A percentile compares a stretch with the other conserved stretches of the same genome.
Conservation (phyloP, 2,113 vertebrate species). For the Rhinopomastus cyanomelas region DNA sequence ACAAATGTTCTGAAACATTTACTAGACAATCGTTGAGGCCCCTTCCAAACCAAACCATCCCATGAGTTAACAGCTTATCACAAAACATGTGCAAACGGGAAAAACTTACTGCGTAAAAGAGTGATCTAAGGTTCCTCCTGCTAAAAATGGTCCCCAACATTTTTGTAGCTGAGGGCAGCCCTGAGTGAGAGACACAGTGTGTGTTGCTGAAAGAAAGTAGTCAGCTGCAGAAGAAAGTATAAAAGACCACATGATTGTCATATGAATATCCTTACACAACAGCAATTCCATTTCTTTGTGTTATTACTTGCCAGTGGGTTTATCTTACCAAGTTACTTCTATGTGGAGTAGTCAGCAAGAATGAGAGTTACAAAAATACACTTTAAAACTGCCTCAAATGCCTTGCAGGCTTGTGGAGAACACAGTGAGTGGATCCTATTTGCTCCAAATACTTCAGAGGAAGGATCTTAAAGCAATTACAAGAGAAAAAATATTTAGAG, state of each 20-base stretch:
- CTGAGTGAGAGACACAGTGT: neutral
- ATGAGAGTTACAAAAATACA: neutral
- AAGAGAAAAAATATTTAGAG: constrained; percentile 1
- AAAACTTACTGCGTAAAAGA: constrained; percentile 42
- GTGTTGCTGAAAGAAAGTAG: constrained; percentile 6
- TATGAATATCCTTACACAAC: constrained; percentile 42
- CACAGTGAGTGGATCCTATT: neutral
- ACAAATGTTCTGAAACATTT: neutral
- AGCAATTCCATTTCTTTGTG: constrained; percentile 34
- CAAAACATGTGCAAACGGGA: neutral
- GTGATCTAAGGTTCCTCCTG: constrained; percentile 14
- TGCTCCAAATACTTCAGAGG: neutral
- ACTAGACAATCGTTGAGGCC: too few relatives aligned
- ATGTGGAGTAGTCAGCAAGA: neutral
- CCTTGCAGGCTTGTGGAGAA: neutral
- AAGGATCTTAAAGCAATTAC: neutral
- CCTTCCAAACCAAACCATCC: too few relatives aligned
- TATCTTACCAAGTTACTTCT: neutral
- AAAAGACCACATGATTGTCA: constrained; percentile 62
- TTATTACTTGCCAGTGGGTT: neutral
- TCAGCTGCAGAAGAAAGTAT: neutral
- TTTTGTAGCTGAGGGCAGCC: neutral
- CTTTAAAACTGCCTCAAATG: neutral
- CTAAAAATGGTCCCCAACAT: constrained; percentile 32
- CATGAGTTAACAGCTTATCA: neutral